Percentiles rank a stretch among this genome's conserved stretches.
Conservation (phyloP, 2,888 invertebrate species). For the Ectemnius cavifrons region DNA sequence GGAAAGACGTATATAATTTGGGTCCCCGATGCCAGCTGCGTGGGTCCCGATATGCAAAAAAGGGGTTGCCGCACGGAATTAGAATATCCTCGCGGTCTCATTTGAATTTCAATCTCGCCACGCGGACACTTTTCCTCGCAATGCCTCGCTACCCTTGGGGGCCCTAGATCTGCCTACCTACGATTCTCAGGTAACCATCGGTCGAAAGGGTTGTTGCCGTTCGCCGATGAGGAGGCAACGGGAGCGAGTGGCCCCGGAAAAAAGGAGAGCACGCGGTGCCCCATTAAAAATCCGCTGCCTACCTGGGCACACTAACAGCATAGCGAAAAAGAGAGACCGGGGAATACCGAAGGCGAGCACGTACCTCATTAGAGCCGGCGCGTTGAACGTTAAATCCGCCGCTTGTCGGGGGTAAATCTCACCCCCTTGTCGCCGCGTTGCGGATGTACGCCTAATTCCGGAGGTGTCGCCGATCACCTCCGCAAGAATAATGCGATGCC, state of each 20-base stretch:
- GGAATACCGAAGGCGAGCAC: conserved; percentile 29
- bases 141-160: conserved; percentile 42
- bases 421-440: conserved; percentile 18
- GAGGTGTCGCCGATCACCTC: conserved; percentile 29
- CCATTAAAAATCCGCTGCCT: conserved; percentile 68
- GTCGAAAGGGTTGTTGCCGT: conserved; percentile 59
- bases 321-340: conserved; percentile 26
- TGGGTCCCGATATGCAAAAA: conserved; percentile 76
- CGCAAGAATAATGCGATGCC: conserved; percentile 28
- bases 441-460: conserved; percentile 29
- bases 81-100: conserved; percentile 78
- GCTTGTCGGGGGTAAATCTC: conserved; percentile 33
- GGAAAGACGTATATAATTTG: conserved; percentile 70
- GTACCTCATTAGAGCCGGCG: conserved; percentile 73
- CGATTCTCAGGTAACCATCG: conserved; percentile 65
- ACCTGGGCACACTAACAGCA: conserved; percentile 47
- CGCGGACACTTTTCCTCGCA: conserved; percentile 63
- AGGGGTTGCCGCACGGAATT: conserved; percentile 76
- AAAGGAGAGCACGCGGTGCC: conserved; percentile 58
- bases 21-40: conserved; percentile 75
- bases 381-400: conserved; percentile 68
- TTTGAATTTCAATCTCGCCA: conserved; percentile 77
- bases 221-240: background rate
- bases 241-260: conserved; percentile 10
- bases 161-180: conserved; percentile 56